Evolutionary conservation across 2,888 invertebrate genomes (phyloP).

Genomic region (Molorchus minor): DNA sequence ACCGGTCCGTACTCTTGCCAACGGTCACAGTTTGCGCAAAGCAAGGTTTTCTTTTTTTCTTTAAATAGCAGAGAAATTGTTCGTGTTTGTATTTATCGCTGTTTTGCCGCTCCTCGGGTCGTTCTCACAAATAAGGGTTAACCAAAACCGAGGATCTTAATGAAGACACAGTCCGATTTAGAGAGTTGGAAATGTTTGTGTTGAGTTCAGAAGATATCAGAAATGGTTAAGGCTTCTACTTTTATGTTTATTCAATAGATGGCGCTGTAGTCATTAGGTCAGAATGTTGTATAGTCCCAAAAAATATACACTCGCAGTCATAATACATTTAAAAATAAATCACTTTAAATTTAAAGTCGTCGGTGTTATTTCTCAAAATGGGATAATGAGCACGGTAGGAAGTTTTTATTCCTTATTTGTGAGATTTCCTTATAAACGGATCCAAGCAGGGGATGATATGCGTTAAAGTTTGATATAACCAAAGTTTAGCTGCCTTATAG

Average conservation of each 20-base stretch:
- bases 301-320: no score
- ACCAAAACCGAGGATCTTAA: background rate
- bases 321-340: no score
- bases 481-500: constrained; percentile 49
- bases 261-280: no score
- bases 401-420: constrained; percentile 15
- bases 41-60: constrained; percentile 28
- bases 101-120: constrained; percentile 18
- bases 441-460: constrained; percentile 29
- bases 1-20: constrained; percentile 35
- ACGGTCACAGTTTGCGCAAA: constrained; percentile 33
- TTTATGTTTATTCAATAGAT: no score
- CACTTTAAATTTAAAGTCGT: no score
- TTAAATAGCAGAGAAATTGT: constrained; percentile 32
- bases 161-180: no score
- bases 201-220: no score
- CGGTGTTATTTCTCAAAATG: no score
- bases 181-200: no score
- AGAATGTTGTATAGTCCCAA: no score
- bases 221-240: no score
- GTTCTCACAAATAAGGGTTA: constrained; percentile 28
- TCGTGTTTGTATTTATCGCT: constrained; percentile 34
- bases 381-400: no score
- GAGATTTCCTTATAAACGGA: background rate
- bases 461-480: constrained; percentile 45